Conservation (phyloP, 92 coral and sea anemone species). For the Diadumene lineata region DNA sequence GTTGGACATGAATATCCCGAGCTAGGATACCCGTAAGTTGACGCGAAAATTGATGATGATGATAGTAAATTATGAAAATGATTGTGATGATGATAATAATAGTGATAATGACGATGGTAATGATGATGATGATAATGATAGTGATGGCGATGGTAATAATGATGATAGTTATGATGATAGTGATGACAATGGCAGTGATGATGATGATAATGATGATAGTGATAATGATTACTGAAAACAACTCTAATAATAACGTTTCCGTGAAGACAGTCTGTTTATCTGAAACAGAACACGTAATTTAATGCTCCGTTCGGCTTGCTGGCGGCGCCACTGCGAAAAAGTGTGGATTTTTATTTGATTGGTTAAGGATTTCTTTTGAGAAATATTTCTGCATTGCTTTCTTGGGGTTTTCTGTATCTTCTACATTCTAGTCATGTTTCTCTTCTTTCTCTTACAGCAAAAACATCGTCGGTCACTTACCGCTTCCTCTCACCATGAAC, state of each 20-base stretch:
- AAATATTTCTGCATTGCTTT: too few relatives aligned
- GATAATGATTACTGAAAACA: not conserved
- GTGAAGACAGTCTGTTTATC: too few relatives aligned
- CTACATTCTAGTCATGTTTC: not conserved
- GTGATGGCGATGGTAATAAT: not conserved
- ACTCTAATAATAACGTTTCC: too few relatives aligned
- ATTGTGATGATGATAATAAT: not conserved
- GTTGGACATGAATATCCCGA: slow-evolving; percentile 47
- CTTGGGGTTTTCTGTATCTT: too few relatives aligned
- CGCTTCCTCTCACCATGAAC: slow-evolving; percentile 43
- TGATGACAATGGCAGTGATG: not conserved
- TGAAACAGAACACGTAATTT: too few relatives aligned
- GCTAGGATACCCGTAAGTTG: slow-evolving; percentile 63
- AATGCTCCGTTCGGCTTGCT: too few relatives aligned
- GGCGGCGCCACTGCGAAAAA: too few relatives aligned
- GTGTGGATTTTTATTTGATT: too few relatives aligned
- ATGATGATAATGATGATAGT: not conserved
- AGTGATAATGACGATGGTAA: not conserved
- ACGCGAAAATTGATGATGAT: not conserved
- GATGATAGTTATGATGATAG: not conserved
- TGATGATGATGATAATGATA: not conserved
- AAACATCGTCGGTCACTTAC: slow-evolving; percentile 21
- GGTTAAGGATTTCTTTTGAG: too few relatives aligned
- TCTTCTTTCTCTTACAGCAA: slow-evolving; percentile 11
- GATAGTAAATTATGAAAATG: not conserved